phyloP scores from a whole-genome alignment of 2,888 invertebrate species.

The Caenorhabditis becei region DNA sequence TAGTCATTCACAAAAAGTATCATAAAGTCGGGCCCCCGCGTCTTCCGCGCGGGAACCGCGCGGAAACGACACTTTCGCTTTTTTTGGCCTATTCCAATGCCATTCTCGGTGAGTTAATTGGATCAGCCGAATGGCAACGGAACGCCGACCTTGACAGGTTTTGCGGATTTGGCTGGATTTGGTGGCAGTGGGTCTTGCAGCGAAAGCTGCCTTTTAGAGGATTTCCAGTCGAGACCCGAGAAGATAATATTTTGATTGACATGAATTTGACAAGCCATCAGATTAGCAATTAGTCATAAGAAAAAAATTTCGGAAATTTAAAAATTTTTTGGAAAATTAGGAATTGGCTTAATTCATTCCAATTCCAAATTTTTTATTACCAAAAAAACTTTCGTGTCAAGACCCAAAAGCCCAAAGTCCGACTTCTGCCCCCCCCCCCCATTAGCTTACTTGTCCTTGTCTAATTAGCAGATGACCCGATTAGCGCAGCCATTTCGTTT shows the following conservation, averaged over 20 bases:
- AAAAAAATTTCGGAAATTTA: too few species aligned
- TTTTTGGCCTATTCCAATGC: slow-evolving; percentile 21
- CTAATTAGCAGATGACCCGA: slow-evolving; percentile 6
- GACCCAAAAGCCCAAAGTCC: background rate
- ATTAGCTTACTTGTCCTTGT: background rate
- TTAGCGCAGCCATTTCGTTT: background rate
- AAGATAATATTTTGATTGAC: too few species aligned
- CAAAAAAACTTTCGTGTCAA: background rate
- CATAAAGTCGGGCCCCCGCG: slow-evolving; percentile 37
- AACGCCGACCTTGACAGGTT: background rate
- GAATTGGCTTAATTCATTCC: too few species aligned
- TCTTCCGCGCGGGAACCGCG: slow-evolving; percentile 7
- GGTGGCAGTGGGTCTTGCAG: too few species aligned
- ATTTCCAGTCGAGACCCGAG: too few species aligned
- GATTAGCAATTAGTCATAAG: too few species aligned
- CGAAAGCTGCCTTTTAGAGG: too few species aligned
- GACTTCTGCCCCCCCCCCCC: background rate
- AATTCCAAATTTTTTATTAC: too few species aligned
- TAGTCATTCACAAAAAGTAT: slow-evolving; percentile 30
- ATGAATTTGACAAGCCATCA: too few species aligned
- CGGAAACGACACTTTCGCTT: background rate
- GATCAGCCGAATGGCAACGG: slow-evolving; percentile 21
- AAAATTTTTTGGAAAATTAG: too few species aligned
- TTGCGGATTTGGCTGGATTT: too few species aligned
- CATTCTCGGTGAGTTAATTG: slow-evolving; percentile 50